Conservation (phyloP, 2,113 vertebrate genomes). For the Planiliza haematocheilus region DNA sequence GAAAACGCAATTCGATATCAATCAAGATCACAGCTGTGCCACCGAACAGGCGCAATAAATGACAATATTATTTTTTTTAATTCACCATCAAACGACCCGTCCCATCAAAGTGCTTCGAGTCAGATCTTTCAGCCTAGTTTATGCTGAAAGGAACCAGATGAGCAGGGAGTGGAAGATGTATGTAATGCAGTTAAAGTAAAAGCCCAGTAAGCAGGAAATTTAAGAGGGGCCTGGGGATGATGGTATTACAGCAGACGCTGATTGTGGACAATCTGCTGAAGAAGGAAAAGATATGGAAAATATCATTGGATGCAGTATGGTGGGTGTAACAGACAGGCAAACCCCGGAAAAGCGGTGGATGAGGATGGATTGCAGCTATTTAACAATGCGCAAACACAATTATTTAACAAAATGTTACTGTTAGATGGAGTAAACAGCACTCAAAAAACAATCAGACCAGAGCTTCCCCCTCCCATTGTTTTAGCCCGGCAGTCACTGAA, state of each 20-base stretch:
- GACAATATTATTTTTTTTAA: slow-evolving; percentile 54
- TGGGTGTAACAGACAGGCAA: slow-evolving; percentile 30
- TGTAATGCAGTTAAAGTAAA: slow-evolving; percentile 82
- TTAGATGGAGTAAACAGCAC: slow-evolving; percentile 11
- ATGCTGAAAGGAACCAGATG: slow-evolving; percentile 77
- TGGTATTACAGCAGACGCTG: slow-evolving; percentile 75
- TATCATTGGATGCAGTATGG: slow-evolving; percentile 60
- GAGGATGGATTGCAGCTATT: slow-evolving; percentile 7
- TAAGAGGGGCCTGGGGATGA: slow-evolving; percentile 76
- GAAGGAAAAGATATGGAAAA: slow-evolving; percentile 75
- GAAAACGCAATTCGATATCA: slow-evolving; percentile 73
- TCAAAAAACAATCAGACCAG: slow-evolving; percentile 42
- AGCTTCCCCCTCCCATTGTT: slow-evolving; percentile 71
- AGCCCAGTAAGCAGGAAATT: slow-evolving; percentile 80
- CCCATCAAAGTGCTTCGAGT: slow-evolving; percentile 34
- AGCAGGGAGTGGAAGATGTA: slow-evolving; percentile 71
- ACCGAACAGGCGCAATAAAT: slow-evolving; percentile 62
- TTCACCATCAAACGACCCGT: slow-evolving; percentile 51
- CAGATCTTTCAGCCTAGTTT: slow-evolving; percentile 62
- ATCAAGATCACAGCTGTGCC: slow-evolving; percentile 62
- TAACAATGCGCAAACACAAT: slow-evolving; percentile 12
- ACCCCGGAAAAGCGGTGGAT: background rate
- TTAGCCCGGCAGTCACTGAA: slow-evolving; percentile 17
- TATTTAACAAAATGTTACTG: slow-evolving; percentile 9
- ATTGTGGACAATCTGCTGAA: slow-evolving; percentile 75